phyloP scores from a whole-genome alignment of 1,140 invertebrate genomes.

The Bombus balteatus region DNA sequence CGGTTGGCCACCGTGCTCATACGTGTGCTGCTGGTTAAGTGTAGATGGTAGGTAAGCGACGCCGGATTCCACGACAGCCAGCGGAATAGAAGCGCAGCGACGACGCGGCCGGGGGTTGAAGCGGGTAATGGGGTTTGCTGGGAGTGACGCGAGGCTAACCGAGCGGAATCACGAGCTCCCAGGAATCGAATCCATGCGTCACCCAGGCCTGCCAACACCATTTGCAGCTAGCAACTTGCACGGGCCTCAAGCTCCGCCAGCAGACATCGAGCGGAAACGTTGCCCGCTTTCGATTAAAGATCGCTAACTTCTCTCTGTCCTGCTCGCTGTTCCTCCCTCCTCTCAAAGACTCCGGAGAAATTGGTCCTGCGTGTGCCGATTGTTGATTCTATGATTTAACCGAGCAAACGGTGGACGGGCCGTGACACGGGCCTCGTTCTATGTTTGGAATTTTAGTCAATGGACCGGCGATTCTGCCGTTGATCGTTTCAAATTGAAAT shows the following conservation, averaged over 20 bases:
- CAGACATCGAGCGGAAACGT: slow-evolving; percentile 51
- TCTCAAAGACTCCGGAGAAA: not conserved
- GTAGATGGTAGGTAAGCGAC: slow-evolving; percentile 44
- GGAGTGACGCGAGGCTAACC: slow-evolving; percentile 83
- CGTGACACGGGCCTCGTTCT: not conserved
- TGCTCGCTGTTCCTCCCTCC: not conserved
- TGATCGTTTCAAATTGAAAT: slow-evolving; percentile 36
- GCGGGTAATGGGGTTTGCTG: slow-evolving; percentile 81
- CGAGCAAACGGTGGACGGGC: not conserved
- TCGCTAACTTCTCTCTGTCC: not conserved
- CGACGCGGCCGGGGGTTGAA: slow-evolving; percentile 43
- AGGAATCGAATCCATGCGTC: slow-evolving; percentile 83
- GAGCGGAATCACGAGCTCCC: slow-evolving; percentile 83
- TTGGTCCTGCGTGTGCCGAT: not conserved
- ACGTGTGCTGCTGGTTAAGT: not conserved
- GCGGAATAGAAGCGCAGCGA: slow-evolving; percentile 52
- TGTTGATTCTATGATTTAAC: not conserved
- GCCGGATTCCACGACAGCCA: slow-evolving; percentile 71
- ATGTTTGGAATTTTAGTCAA: not conserved
- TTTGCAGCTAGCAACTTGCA: slow-evolving; percentile 78
- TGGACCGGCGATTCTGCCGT: not conserved
- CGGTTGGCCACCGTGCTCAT: not conserved
- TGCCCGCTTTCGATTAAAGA: slow-evolving; percentile 41
- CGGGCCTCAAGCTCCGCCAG: slow-evolving; percentile 59
- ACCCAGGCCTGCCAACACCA: slow-evolving; percentile 82